Base-by-base conservation (phyloP, 2,888 invertebrate genomes). In the Cephus pulcher region DNA sequence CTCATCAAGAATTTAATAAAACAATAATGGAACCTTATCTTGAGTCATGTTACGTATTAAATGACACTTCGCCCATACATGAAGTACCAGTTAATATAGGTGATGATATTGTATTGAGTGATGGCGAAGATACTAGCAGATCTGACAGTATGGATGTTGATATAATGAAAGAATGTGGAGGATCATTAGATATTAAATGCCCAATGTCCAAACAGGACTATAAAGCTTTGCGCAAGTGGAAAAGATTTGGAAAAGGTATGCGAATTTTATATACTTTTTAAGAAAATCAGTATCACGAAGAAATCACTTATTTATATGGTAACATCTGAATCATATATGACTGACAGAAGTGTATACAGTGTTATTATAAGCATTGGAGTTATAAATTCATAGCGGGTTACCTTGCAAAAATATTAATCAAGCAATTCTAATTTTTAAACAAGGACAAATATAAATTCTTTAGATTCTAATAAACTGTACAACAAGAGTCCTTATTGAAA, bases 161-260 rank as follows among this genome's bases (percentile, higher is more conserved):
- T 77, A 75, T 76, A 23, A 81, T 76, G 71, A 34, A 76, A 71
- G 78, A 76, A 75, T n/a, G 74, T 23, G 37, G 35, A 33, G 74
- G 33, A 75, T 6, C 30, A 9, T 69, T 76, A 12, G 79, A 83
- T 33, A 80, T 81, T 34, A 84, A 83, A 76, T 69, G 75, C 15
- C 15, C 77, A 6, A 80, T 81, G 34, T 87, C 85, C 12, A 86
- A 82, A 76, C 83, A 84, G 32, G 87, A 80, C 68, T 91, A 90
- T 76, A 89, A 86, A 77, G 77, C 84, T 11, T 85, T 90, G 77
- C 82, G 91, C n/a, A 85, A 81, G 33, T 90, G 90, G 90, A 86
- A 81, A 78, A 82, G 78, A 69, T 11, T 88, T 4, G 84, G 78
- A 9, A 83, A 82, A 84, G 87, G 90, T 90, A 81, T 82, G 80